Evolutionary conservation across 2,888 invertebrate species (phyloP).

Genomic region (Amphimallon solstitiale): DNA sequence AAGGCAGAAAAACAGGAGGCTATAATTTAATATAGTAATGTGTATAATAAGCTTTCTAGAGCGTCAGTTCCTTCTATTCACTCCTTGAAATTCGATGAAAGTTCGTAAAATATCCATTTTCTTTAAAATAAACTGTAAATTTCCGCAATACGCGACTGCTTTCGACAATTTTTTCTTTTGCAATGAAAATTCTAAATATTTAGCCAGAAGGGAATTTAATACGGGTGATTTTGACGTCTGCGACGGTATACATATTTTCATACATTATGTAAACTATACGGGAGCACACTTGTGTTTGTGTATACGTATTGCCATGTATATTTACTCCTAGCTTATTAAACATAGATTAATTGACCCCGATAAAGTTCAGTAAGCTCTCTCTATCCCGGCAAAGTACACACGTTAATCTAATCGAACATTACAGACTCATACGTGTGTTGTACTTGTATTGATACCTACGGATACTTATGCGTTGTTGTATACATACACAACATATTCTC

Average conservation of each 20-base stretch:
- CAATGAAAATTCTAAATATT: conserved; percentile 10
- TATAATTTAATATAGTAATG: conserved; percentile 18
- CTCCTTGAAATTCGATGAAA: too few relatives aligned
- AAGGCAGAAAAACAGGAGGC: conserved; percentile 15
- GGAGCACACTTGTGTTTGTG: conserved; percentile 17
- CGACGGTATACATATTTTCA: neutral
- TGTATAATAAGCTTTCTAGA: neutral
- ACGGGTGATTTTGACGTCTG: conserved; percentile 2
- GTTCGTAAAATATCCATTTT: too few relatives aligned
- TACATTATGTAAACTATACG: conserved; percentile 13
- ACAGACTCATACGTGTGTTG: neutral
- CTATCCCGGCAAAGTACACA: neutral
- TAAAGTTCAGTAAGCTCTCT: conserved; percentile 20
- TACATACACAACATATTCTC: neutral
- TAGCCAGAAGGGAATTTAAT: conserved; percentile 10
- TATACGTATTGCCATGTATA: conserved; percentile 9
- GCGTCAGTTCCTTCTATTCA: neutral
- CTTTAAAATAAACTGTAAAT: too few relatives aligned
- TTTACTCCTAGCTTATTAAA: conserved; percentile 11
- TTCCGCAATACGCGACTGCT: too few relatives aligned
- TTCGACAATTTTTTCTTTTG: neutral
- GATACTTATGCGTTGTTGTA: neutral
- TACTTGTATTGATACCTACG: neutral
- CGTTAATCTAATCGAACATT: too few relatives aligned
- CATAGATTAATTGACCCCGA: conserved; percentile 29